Percentiles rank a stretch among this genome's conserved stretches.
Conservation (phyloP, 1,140 invertebrate species). For the Lineus longissimus region DNA sequence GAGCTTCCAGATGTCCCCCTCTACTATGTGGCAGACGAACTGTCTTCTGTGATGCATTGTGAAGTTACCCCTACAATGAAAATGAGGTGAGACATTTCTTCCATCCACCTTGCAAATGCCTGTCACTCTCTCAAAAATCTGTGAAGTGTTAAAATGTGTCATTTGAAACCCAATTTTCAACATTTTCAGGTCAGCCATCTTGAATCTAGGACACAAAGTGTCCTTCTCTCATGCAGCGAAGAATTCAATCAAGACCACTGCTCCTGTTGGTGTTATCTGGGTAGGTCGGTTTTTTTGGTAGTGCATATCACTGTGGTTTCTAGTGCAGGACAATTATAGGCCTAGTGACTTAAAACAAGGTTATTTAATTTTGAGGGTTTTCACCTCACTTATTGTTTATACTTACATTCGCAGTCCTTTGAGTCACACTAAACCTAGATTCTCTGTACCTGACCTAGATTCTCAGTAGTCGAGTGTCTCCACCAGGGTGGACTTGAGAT, state of each 20-base stretch:
- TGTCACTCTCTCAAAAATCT: background rate
- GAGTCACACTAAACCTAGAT: too few relatives aligned
- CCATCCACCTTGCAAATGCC: too few relatives aligned
- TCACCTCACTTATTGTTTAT: too few relatives aligned
- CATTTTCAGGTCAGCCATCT: slow-evolving; percentile 78
- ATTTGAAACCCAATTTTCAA: too few relatives aligned
- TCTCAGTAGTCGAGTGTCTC: too few relatives aligned
- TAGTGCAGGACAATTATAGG: too few relatives aligned
- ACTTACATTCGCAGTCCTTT: too few relatives aligned
- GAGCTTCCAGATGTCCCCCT: slow-evolving; percentile 81
- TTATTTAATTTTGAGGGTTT: too few relatives aligned
- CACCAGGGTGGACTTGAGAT: too few relatives aligned
- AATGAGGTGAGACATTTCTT: slow-evolving; percentile 57
- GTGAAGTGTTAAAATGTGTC: too few relatives aligned
- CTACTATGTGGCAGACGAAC: slow-evolving; percentile 73
- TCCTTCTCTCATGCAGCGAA: slow-evolving; percentile 87
- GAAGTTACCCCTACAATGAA: slow-evolving; percentile 57
- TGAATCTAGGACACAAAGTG: slow-evolving; percentile 89
- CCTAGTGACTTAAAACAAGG: too few relatives aligned
- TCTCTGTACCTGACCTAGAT: too few relatives aligned
- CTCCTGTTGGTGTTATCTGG: slow-evolving; percentile 83
- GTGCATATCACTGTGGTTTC: background rate
- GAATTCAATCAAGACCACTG: slow-evolving; percentile 89
- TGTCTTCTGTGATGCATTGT: slow-evolving; percentile 65
- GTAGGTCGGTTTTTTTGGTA: slow-evolving; percentile 45